Conservation (phyloP, 2,797 vertebrate species). For the Dendrocincla fuliginosa region DNA sequence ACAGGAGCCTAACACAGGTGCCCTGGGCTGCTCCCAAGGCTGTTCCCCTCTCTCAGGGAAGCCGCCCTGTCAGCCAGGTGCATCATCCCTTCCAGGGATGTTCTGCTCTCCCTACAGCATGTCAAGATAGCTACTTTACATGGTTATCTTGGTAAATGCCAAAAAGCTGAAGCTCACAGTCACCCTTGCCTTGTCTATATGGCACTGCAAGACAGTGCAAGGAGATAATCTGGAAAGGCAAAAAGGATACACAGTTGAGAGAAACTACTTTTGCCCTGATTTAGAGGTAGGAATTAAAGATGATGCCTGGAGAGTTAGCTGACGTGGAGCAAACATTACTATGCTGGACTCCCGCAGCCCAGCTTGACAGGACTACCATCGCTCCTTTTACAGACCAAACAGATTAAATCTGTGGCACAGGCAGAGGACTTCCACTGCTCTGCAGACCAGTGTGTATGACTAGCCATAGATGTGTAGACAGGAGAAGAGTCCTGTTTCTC, state of each 20-base stretch:
- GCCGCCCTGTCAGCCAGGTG: not conserved
- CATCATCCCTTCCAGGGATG: accelerated
- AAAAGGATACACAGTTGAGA: not conserved
- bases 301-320: not conserved
- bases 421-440: not conserved
- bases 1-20: not conserved
- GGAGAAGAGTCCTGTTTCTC: not conserved
- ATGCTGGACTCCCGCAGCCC: not conserved
- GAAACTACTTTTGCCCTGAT: not conserved
- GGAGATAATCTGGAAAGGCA: not conserved
- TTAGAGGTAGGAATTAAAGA: not conserved
- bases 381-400: not conserved
- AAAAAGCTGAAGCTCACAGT: not conserved
- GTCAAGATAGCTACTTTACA: not conserved
- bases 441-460: not conserved
- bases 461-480: not conserved
- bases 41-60: not conserved
- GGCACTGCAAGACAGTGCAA: not conserved
- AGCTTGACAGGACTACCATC: not conserved
- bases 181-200: not conserved
- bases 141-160: not conserved
- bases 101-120: not conserved
- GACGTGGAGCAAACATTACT: accelerated
- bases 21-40: not conserved
- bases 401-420: not conserved